Evolutionary conservation across 2,113 vertebrate species (phyloP), one percentile per base, ranked within the genome.

Genomic region (Hassar affinis): DNA sequence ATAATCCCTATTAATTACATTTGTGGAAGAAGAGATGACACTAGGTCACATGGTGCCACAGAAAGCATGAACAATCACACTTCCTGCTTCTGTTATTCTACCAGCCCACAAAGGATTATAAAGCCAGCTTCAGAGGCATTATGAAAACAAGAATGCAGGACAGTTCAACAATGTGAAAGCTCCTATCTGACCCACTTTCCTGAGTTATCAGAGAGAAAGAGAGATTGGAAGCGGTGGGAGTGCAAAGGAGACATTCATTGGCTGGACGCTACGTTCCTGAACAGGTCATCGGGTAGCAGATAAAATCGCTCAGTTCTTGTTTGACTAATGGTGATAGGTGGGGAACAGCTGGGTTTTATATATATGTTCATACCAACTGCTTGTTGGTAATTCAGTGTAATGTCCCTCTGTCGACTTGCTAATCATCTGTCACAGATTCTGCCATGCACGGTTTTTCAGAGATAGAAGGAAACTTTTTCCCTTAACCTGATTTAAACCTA

Each of bases 101-200:
- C 12, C 52, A 49, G 22, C 33, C 35, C 49, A 47, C 35, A 45
- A 42, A 7, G 27, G 78, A 12, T 8, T 38, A 74, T 27, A 49
- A 47, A 78, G 49, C 79, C 10, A 42, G 33, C 57, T 49, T 38
- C 47, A 45, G 11, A 57, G 71, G 66, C 17, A 82, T 35, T n/a
- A 25, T 15, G 80, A 47, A 81, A 83, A 62, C 45, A 84, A 25
- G 1, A n/a, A 45, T 80, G 27, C 45, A 81, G 54, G 51, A 84
- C 38, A 45, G 72, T 47, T 76, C 18, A 59, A 72, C 45, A 79
- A 56, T 72, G 72, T 69, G 78, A 62, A 71, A 66, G 25, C 42
- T 62, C 6, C 42, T 72, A 17, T 56, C 54, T 84, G 75, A 87
- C 66, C 66, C 42, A 66, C 64, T 79, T 81, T 62, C 62, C 45